These are phyloP conservation scores for Drosophila bipectinata DNA, from an alignment of 1,140 invertebrate genomes.

Conservation along the genomic window DNA sequence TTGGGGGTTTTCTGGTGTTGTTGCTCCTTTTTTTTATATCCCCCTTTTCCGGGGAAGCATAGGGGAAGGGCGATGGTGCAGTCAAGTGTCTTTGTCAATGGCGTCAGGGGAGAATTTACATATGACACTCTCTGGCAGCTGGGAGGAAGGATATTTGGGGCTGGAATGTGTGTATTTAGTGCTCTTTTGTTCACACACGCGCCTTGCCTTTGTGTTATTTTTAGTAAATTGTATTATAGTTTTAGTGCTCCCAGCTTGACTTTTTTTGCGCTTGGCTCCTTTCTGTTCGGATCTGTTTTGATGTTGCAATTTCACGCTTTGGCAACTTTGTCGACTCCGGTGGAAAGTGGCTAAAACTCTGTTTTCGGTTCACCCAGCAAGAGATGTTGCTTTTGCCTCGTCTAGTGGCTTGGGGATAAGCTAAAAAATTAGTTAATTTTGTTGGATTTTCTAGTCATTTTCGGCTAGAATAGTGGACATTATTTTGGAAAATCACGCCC, in stretches of 20 bases:
- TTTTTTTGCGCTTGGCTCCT: conserved; percentile 30
- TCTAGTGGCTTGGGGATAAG: conserved; percentile 54
- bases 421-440: conserved; percentile 76
- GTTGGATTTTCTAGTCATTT: conserved; percentile 34
- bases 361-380: conserved; percentile 6
- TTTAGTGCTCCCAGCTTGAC: conserved; percentile 68
- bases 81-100: conserved; percentile 78
- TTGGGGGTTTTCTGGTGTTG: conserved; percentile 28
- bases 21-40: conserved; percentile 24
- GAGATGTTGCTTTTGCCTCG: conserved; percentile 17
- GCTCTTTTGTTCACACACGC: conserved; percentile 63
- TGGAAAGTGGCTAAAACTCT: conserved; percentile 31
- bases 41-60: conserved; percentile 5
- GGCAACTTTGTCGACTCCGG: conserved; percentile 70
- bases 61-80: conserved; percentile 4
- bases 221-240: conserved; percentile 82
- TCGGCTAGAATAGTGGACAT: conserved; percentile 17
- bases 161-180: conserved; percentile 58
- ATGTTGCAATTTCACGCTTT: conserved; percentile 80
- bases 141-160: conserved; percentile 18
- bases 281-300: conserved; percentile 49
- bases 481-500: conserved; percentile 30
- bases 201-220: conserved; percentile 64
- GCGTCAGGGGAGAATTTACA: conserved; percentile 80
- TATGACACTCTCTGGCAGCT: conserved; percentile 67